Conservation (phyloP, 2,113 vertebrate species). For the Speoplatyrhinus poulsoni region DNA sequence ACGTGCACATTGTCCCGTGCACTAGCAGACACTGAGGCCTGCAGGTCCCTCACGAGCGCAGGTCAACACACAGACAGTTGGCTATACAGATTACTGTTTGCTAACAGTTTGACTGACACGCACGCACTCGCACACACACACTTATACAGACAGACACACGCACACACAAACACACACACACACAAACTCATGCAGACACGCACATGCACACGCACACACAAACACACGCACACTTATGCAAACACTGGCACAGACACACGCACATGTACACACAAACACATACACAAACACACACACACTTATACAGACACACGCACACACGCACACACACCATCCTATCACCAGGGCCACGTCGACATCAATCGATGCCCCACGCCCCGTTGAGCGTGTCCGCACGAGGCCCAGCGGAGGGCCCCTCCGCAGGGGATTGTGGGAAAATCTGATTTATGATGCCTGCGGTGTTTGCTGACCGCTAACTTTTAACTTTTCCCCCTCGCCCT, state of each 20-base stretch:
- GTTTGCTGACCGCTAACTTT: constrained; percentile 65
- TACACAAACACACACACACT: constrained; percentile 9
- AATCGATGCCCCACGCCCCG: constrained; percentile 81
- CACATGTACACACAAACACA: neutral
- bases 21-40: constrained; percentile 25
- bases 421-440: constrained; percentile 81
- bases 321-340: constrained; percentile 74
- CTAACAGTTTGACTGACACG: too few relatives aligned
- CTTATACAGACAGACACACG: neutral
- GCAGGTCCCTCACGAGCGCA: neutral
- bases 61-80: neutral
- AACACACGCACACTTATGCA: constrained; percentile 19
- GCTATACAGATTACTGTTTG: neutral
- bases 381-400: constrained; percentile 78
- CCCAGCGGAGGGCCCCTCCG: constrained; percentile 74
- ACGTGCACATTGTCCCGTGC: constrained; percentile 19
- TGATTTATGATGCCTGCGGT: constrained; percentile 81
- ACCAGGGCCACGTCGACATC: constrained; percentile 71
- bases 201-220: constrained; percentile 27
- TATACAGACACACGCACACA: constrained; percentile 25
- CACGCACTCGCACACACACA: neutral
- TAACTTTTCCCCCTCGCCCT: constrained; percentile 62
- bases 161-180: constrained; percentile 28
- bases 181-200: too few relatives aligned
- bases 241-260: too few relatives aligned